Evolutionary conservation across 2,797 vertebrate species (phyloP), one percentile per base, ranked within the genome.

Genomic region (Hippoglossus hippoglossus): DNA sequence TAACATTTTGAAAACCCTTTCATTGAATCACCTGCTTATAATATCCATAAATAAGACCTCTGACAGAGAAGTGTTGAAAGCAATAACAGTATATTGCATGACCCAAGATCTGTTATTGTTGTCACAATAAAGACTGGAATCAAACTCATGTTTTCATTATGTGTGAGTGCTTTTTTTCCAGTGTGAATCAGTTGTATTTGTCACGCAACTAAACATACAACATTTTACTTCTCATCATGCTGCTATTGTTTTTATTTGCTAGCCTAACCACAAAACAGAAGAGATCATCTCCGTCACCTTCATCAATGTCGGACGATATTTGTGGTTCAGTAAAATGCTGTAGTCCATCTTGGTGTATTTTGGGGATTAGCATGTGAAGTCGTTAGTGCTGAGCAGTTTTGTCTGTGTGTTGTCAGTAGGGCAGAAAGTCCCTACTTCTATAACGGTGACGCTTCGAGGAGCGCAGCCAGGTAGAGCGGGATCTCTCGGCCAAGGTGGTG

Each of bases 401-500:
- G 60, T 90, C 77, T 91, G 55, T 93, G 84, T 93, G 89, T 89
- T 84, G 75, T 84, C 78, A 85, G 74, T 89, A 96, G 97, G 96
- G 79, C 92, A 97, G 83, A 99, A 98, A 92, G 95, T 95, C 10
- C 96, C 97, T 0, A 96, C 96, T 1, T 96, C 96, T 66, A 98
- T 98, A 72, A 98, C 96, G 0, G 96, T 98, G 92, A 98, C 96
- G 0, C 93, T 99, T 58, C 93, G 96, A 62, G 96, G 97, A 72
- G 96, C 96, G 2, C 97, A 97, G 85, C 95, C 96, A 0, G 92
- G 90, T 89, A 94, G 96, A 25, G 80, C 94, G 68, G 92, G 92
- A 67, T 84, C 95, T 0, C 88, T 97, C 36, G 90, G 95, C 91
- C 96, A 96, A 67, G 82, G 95, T 3, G 92, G 86, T 0, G 91